Evolutionary conservation across 2,888 invertebrate genomes (phyloP).

Genomic region (Xestia xanthographa): DNA sequence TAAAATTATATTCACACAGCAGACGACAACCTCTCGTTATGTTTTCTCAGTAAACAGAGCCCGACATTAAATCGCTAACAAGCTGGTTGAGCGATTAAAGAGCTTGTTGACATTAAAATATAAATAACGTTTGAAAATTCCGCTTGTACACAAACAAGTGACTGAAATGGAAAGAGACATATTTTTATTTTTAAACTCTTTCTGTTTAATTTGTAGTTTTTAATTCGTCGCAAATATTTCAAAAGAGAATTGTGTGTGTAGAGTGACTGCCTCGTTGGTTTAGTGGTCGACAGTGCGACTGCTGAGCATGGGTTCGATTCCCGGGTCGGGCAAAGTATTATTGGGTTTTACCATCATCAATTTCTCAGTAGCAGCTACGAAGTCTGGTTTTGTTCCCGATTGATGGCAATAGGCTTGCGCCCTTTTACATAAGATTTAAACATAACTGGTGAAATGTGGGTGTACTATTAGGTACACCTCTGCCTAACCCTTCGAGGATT

Average conservation of each 20-base stretch:
- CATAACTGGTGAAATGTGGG: no score
- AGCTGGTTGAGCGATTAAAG: conserved; percentile 51
- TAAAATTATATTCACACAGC: conserved; percentile 21
- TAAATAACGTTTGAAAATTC: conserved; percentile 45
- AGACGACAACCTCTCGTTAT: conserved; percentile 9
- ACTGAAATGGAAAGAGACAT: background rate
- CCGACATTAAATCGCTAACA: conserved; percentile 49
- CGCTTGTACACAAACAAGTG: conserved; percentile 10
- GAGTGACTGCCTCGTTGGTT: no score
- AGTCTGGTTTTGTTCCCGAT: no score
- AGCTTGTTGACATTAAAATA: conserved; percentile 49
- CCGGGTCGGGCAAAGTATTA: no score
- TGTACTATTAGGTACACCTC: no score
- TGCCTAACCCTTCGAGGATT: no score
- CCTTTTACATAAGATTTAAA: no score
- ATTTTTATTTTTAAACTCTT: background rate
- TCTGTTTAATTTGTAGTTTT: background rate
- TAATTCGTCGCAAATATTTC: background rate
- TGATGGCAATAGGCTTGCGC: no score
- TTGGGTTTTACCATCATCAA: no score
- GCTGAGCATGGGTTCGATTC: no score
- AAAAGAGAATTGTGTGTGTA: background rate
- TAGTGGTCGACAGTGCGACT: no score
- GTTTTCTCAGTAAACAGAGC: conserved; percentile 44
- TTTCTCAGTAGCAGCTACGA: no score